These are phyloP conservation scores for Tenualosa thibaudeaui DNA, from an alignment of 2,797 vertebrate genomes.

Conservation along the genomic window DNA sequence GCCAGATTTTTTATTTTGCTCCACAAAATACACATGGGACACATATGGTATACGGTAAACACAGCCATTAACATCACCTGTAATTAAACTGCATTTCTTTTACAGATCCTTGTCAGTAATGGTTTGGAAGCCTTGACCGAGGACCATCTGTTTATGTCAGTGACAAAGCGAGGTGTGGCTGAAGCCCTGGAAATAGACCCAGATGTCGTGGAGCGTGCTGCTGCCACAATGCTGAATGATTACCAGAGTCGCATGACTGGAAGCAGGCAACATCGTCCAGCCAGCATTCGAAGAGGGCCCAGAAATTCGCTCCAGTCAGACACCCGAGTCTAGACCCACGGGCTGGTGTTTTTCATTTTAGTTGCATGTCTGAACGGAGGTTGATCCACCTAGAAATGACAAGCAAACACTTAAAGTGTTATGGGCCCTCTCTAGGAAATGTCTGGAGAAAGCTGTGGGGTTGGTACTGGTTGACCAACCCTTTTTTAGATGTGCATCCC, in stretches of 20 bases:
- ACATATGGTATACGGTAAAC: neutral
- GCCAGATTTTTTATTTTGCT: neutral
- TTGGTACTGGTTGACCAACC: neutral
- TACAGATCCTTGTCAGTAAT: constrained; percentile 70
- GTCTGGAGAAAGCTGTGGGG: neutral
- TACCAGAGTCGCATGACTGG: constrained; percentile 32
- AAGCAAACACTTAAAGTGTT: neutral
- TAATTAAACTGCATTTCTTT: neutral
- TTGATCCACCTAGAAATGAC: constrained; percentile 11
- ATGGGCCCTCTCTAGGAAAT: neutral
- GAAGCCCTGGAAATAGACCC: constrained; percentile 68
- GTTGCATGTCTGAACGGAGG: constrained; percentile 8
- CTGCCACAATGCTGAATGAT: constrained; percentile 59
- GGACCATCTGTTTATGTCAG: constrained; percentile 61
- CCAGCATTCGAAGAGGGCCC: neutral
- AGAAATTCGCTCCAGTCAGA: neutral
- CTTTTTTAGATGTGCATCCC: neutral
- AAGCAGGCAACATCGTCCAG: neutral
- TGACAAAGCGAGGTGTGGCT: constrained; percentile 65
- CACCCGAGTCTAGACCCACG: neutral
- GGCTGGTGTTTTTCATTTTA: neutral
- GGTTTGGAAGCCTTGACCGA: constrained; percentile 63
- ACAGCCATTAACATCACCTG: neutral
- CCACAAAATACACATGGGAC: neutral
- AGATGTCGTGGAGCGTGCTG: constrained; percentile 64